Evolutionary conservation across 2,113 vertebrate species (phyloP).

Genomic region (Stigmatopora argus): DNA sequence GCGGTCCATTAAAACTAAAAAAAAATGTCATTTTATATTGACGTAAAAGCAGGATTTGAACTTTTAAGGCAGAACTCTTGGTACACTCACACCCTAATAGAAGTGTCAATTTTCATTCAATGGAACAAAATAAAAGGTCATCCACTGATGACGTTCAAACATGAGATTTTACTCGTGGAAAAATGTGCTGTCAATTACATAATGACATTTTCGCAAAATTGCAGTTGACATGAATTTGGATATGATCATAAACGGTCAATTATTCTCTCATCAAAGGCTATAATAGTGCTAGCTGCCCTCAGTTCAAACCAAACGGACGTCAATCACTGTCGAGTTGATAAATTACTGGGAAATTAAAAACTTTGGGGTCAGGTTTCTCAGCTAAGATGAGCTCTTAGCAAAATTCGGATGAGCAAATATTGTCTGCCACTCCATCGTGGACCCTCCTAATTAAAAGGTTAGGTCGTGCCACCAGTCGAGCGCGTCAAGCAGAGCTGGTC

Average conservation of each 20-base stretch:
- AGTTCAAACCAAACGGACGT: too few relatives aligned
- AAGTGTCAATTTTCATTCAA: background rate
- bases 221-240: background rate
- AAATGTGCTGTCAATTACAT: background rate
- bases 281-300: too few relatives aligned
- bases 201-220: background rate
- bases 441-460: constrained; percentile 8
- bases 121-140: background rate
- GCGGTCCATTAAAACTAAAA: too few relatives aligned
- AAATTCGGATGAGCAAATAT: background rate
- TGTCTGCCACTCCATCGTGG: constrained; percentile 13
- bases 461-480: constrained; percentile 26
- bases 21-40: background rate
- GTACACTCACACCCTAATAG: background rate
- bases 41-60: background rate
- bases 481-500: constrained; percentile 5
- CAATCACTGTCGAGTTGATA: too few relatives aligned
- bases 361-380: too few relatives aligned
- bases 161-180: background rate
- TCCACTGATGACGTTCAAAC: background rate
- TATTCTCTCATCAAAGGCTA: background rate
- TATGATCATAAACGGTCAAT: background rate
- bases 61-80: background rate
- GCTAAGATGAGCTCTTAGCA: too few relatives aligned
- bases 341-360: too few relatives aligned